Conservation (phyloP, 2,888 invertebrate species). For the Aricia artaxerxes region DNA sequence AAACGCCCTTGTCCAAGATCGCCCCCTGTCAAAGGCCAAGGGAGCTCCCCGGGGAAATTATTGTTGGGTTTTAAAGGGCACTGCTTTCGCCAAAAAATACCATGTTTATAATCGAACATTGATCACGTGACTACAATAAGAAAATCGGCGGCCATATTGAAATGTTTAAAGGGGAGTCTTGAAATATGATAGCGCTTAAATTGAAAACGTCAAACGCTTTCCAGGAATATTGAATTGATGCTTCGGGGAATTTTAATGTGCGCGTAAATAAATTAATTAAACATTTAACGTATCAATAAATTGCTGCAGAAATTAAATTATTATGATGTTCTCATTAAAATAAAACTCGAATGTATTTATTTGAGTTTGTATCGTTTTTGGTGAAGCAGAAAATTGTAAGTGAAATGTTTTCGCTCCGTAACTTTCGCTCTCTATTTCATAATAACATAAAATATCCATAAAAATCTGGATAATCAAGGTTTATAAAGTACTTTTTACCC, state of each 20-base stretch:
- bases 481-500: too few relatives aligned
- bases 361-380: neutral
- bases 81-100: constrained; percentile 71
- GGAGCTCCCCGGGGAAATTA: constrained; percentile 76
- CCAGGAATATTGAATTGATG: constrained; percentile 21
- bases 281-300: constrained; percentile 15
- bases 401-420: too few relatives aligned
- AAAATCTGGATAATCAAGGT: neutral
- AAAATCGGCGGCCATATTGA: constrained; percentile 31
- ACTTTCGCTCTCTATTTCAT: neutral
- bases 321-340: neutral
- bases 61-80: constrained; percentile 81
- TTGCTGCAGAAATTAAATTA: neutral
- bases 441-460: neutral
- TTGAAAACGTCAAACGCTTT: constrained; percentile 30
- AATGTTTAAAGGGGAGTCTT: constrained; percentile 26
- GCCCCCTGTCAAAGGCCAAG: constrained; percentile 75
- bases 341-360: neutral
- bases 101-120: constrained; percentile 68
- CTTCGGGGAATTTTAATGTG: constrained; percentile 10
- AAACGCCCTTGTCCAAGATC: constrained; percentile 70
- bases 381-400: neutral
- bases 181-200: constrained; percentile 22
- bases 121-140: constrained; percentile 60
- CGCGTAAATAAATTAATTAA: neutral